Evolutionary conservation across 2,113 vertebrate species (phyloP), one percentile per base, ranked within the genome.

Genomic region (Cavia aperea): DNA sequence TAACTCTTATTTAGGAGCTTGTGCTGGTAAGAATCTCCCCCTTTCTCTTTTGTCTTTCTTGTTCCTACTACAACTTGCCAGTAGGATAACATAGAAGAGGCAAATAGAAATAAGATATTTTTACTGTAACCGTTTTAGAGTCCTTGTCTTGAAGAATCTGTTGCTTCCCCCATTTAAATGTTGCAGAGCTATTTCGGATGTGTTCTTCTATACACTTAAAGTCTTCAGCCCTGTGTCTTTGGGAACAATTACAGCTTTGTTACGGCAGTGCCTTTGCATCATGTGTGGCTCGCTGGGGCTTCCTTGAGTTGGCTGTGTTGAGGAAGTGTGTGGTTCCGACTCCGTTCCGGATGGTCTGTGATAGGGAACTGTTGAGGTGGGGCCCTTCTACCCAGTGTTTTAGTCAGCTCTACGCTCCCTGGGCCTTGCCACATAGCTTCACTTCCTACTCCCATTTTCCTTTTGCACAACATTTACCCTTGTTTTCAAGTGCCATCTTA

Each of bases 311-410:
- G 97, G 96, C 89, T 92, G 92, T 96, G 97, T 96, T 97, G 97
- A 98, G 97, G 98, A 99, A 98, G 98, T 97, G 92, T 96, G 97
- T 92, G 65, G 89, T 91, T 94, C 96, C 95, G 95, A 96, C 90
- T 97, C 96, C 96, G 96, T 97, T 97, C 95, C 96, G 95, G 95
- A 93, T 96, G 12, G 49, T 39, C 39, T 24, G 36, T 93, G 86
- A 63, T 66, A 60, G 46, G 8, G 29, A 66, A 29, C 63, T n/a
- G 23, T 60, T 58, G 51, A 62, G 86, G 11, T 11, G 81, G 18
- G 94, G 81, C 73, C 24, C 78, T 97, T 96, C 96, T 97, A 93
- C 97, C 92, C 92, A 88, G 92, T 90, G 95, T 63, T 87, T 93
- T 83, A 31, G 70, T 95, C 66, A 93, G 75, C 88, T 60, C 13